These are phyloP conservation scores for Darevskia nairensis DNA, from an alignment of 2,797 vertebrate genomes.

Conservation along the genomic window DNA sequence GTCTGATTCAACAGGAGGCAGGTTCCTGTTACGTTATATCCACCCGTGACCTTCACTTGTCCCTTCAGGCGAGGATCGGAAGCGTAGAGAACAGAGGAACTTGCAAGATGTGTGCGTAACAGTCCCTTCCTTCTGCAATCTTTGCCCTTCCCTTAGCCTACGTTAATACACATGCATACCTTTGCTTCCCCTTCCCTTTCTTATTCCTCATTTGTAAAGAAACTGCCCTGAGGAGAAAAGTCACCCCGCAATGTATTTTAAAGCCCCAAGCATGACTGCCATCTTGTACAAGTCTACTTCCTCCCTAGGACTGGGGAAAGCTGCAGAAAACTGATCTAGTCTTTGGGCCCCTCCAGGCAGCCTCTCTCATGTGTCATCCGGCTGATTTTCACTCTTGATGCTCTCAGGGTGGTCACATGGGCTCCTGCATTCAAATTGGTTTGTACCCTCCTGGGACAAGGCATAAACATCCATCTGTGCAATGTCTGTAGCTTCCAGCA, in stretches of 20 bases:
- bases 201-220: neutral
- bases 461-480: too few species aligned
- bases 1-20: neutral
- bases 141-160: slow-evolving; percentile 16
- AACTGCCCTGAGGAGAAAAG: neutral
- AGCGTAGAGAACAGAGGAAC: slow-evolving; percentile 9
- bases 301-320: too few species aligned
- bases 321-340: too few species aligned
- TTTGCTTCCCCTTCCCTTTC: slow-evolving; percentile 26
- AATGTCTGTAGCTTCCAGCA: too few species aligned
- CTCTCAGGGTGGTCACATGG: too few species aligned
- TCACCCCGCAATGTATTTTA: neutral
- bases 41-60: neutral
- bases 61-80: neutral
- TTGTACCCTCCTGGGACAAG: too few species aligned
- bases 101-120: neutral
- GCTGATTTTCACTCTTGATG: too few species aligned
- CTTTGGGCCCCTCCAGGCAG: too few species aligned
- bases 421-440: too few species aligned
- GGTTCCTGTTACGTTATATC: neutral
- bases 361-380: too few species aligned
- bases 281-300: neutral
- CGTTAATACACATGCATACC: neutral
- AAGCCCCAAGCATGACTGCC: neutral
- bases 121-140: slow-evolving; percentile 27